Evolutionary conservation across 2,113 vertebrate species (phyloP).

Genomic region (Pterocles gutturalis): DNA sequence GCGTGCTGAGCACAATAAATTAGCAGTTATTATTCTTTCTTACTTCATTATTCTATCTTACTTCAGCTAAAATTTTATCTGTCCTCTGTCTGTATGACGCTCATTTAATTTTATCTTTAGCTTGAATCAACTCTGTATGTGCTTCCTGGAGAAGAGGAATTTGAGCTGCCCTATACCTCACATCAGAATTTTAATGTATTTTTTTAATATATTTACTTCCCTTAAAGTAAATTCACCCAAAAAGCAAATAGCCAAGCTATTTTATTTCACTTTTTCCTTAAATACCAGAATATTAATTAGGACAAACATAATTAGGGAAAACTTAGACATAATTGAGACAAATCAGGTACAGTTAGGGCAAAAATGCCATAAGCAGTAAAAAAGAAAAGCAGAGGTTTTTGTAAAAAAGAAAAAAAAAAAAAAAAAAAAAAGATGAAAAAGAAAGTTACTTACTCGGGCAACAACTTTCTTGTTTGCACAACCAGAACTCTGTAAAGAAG

Average conservation of each 20-base stretch:
- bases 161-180: not conserved
- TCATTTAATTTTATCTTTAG: not conserved
- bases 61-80: not conserved
- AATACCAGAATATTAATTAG: not conserved
- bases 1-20: not conserved
- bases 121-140: not conserved
- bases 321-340: not conserved
- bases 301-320: not conserved
- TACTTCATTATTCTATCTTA: not conserved
- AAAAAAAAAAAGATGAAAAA: not conserved
- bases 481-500: slow-evolving; percentile 44
- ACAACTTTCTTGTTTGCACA: slow-evolving; percentile 54
- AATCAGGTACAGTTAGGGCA: not conserved
- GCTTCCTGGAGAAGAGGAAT: not conserved
- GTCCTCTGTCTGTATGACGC: not conserved
- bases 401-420: not conserved
- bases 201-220: not conserved
- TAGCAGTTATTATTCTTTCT: not conserved
- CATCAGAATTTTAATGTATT: not conserved
- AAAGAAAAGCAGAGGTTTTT: no score
- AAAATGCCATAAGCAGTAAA: not conserved
- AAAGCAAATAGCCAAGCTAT: not conserved
- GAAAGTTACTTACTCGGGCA: slow-evolving; percentile 40
- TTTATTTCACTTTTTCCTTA: not conserved
- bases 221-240: not conserved